These are phyloP conservation scores for Pangasius mekongensis DNA, from an alignment of 2,797 vertebrate genomes.

Conservation along the genomic window DNA sequence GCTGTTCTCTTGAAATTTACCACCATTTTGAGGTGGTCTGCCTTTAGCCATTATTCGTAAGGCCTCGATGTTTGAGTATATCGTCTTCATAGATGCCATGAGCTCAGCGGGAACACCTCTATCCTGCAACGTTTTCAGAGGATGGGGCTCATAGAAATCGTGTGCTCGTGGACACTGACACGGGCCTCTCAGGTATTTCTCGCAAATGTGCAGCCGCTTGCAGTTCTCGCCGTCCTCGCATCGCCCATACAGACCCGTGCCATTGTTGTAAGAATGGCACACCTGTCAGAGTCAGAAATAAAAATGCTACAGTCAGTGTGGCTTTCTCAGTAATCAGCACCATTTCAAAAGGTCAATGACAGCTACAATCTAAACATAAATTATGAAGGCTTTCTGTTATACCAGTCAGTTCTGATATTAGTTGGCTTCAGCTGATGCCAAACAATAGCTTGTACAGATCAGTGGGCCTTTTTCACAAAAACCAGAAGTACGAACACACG, in stretches of 20 bases:
- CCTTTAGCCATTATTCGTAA: slow-evolving; percentile 46
- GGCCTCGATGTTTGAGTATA: slow-evolving; percentile 66
- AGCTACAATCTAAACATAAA: neutral
- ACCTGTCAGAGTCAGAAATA: slow-evolving; percentile 62
- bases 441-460: neutral
- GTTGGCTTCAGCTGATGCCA: neutral
- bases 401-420: neutral
- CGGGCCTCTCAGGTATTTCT: slow-evolving; percentile 55
- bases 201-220: slow-evolving; percentile 71
- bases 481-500: neutral
- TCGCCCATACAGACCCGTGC: slow-evolving; percentile 56
- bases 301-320: neutral
- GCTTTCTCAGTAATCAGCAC: neutral
- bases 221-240: slow-evolving; percentile 64
- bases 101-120: slow-evolving; percentile 58
- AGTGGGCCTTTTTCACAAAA: neutral
- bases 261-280: slow-evolving; percentile 72
- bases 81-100: slow-evolving; percentile 53
- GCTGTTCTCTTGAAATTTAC: neutral
- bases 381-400: neutral
- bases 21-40: neutral
- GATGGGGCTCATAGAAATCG: slow-evolving; percentile 67
- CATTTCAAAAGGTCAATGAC: neutral
- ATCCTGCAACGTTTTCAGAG: slow-evolving; percentile 56
- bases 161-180: slow-evolving; percentile 68